Evolutionary conservation across 92 coral and sea anemone species (phyloP), one percentile per base, ranked within the genome.

Genomic region (Galaxea fascicularis): DNA sequence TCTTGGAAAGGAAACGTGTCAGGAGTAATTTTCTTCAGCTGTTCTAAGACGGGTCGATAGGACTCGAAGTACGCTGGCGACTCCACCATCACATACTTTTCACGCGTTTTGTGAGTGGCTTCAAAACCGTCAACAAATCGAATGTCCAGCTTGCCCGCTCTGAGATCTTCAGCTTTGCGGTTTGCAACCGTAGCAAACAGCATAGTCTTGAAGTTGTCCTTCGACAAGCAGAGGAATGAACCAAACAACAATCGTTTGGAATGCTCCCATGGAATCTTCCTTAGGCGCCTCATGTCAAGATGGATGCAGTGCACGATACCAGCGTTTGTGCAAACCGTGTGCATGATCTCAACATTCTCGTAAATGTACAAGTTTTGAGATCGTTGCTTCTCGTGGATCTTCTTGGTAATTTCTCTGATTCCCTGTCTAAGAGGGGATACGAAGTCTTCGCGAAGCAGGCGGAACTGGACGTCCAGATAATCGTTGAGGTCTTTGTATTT

Each of bases 51-150:
- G 64, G 94, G 97, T 71, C 98, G 93, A 68, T 93, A 95, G 1
- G 98, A 68, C 39, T 95, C 98, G 49, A 93, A 95, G 65, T 91
- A 95, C 8, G 97, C 98, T 11, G 98, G 95, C 14, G 98, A 91
- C 63, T 95, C 98, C 12, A 93, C 98, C 95, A 95, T 87, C 7
- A 73, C 84, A 58, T 89, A 87, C 28, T 86, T 73, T 24, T 65
- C 82, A 45, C 26, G 47, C n/a, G 57, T 60, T 15, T 66, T 85
- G 15, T 62, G 79, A 1, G 68, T 51, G 26, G 67, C 63, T 21
- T 86, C 89, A 13, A 65, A 70, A 15, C 84, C 88, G 26, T 86
- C 91, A 20, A 93, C 86, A 74, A 95, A 95, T 21, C 96, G 93
- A 17, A 93, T 88, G 53, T 93, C 95, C 6, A 95, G 79, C 35